phyloP scores from a whole-genome alignment of 2,888 invertebrate species.

The Oscheius sp. region DNA sequence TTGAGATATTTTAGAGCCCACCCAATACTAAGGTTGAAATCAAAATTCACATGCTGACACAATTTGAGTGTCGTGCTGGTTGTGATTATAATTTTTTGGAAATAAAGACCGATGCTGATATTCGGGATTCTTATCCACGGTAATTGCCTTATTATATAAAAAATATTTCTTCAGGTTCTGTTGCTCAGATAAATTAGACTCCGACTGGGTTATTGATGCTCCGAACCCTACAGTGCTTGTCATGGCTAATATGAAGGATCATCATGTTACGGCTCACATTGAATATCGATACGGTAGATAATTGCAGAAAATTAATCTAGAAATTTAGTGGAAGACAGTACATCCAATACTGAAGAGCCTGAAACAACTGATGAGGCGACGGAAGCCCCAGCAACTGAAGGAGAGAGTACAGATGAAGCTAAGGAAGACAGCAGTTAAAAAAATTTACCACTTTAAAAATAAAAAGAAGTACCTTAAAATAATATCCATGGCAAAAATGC shows the following conservation, averaged over 20 bases:
- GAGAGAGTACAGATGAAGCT: background rate
- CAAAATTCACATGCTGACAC: background rate
- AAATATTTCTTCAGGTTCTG: slow-evolving; percentile 4
- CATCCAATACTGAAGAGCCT: no score
- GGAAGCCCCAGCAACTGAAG: background rate
- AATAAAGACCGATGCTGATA: background rate
- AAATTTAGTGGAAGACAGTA: no score
- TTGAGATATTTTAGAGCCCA: background rate
- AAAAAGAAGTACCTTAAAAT: no score
- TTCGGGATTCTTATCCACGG: background rate
- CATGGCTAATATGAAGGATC: background rate
- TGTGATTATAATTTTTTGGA: background rate
- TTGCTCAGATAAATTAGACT: background rate
- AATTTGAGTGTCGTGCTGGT: background rate
- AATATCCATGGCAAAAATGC: no score
- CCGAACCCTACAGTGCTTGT: background rate
- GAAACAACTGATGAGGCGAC: background rate
- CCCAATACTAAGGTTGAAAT: background rate
- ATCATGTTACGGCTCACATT: background rate
- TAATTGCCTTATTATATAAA: background rate
- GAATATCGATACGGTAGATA: slow-evolving; percentile 7
- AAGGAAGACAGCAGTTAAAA: no score
- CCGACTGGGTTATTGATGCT: background rate
- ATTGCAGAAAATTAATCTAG: no score
- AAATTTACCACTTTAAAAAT: no score